These are phyloP conservation scores for Cyphomyrus discorhynchus DNA, from an alignment of 2,113 vertebrate genomes.

Conservation along the genomic window DNA sequence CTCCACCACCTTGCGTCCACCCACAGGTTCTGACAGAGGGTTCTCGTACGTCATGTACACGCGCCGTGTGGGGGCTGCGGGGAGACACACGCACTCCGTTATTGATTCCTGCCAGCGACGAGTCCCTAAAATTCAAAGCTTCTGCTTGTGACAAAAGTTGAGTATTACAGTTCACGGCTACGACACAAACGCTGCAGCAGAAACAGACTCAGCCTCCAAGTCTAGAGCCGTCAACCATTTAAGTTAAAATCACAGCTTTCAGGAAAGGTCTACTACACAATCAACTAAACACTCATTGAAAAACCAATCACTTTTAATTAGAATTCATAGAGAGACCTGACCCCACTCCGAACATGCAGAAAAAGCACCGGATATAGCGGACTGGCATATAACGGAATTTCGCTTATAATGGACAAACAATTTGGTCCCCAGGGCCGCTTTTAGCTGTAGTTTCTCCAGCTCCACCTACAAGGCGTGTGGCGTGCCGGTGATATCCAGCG, in stretches of 20 bases:
- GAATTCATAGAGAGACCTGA: background rate
- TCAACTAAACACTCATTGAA: background rate
- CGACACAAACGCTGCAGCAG: background rate
- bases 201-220: background rate
- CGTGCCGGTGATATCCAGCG: too few relatives aligned
- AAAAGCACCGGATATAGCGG: too few relatives aligned
- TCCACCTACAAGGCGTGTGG: too few relatives aligned
- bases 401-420: too few relatives aligned
- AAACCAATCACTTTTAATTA: background rate
- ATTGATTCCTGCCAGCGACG: background rate
- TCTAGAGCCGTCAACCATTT: background rate
- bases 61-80: slow-evolving; percentile 79
- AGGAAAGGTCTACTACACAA: background rate
- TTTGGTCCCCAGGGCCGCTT: too few relatives aligned
- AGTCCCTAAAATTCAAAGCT: background rate
- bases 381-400: too few relatives aligned
- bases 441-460: too few relatives aligned
- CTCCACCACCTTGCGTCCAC: slow-evolving; percentile 92
- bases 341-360: background rate
- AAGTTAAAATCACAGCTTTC: background rate
- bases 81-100: background rate
- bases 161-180: background rate
- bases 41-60: slow-evolving; percentile 96
- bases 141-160: background rate
- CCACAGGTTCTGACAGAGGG: slow-evolving; percentile 90